phyloP scores from a whole-genome alignment of 2,797 vertebrate species.

The Leuciscus waleckii region DNA sequence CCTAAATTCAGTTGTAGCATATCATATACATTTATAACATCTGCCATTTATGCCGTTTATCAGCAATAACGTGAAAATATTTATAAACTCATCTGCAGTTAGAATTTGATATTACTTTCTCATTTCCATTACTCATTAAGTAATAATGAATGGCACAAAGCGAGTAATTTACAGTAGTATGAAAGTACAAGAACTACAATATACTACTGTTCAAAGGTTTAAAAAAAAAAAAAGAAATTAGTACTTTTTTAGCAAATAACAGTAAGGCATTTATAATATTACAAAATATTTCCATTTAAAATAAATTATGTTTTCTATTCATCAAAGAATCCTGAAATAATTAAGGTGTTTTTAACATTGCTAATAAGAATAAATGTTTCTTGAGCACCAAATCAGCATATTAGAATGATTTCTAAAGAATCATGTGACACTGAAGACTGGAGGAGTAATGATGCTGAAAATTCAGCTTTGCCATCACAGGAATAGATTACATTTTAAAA shows the following conservation, averaged over 20 bases:
- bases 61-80: neutral
- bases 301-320: neutral
- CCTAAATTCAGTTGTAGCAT: neutral
- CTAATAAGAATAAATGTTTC: neutral
- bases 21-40: neutral
- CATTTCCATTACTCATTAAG: neutral
- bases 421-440: neutral
- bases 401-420: neutral
- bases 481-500: neutral
- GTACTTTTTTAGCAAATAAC: neutral
- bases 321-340: neutral
- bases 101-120: neutral
- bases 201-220: neutral
- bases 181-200: neutral
- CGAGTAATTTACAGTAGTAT: neutral
- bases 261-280: neutral
- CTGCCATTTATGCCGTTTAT: neutral
- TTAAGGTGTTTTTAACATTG: neutral
- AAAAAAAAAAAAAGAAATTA: too few relatives aligned
- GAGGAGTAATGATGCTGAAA: too few relatives aligned
- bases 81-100: neutral
- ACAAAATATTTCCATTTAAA: neutral
- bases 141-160: neutral
- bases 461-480: too few relatives aligned
- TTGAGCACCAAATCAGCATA: neutral